Base-by-base conservation (phyloP, 2,113 vertebrate species). In the Varanus komodoensis region DNA sequence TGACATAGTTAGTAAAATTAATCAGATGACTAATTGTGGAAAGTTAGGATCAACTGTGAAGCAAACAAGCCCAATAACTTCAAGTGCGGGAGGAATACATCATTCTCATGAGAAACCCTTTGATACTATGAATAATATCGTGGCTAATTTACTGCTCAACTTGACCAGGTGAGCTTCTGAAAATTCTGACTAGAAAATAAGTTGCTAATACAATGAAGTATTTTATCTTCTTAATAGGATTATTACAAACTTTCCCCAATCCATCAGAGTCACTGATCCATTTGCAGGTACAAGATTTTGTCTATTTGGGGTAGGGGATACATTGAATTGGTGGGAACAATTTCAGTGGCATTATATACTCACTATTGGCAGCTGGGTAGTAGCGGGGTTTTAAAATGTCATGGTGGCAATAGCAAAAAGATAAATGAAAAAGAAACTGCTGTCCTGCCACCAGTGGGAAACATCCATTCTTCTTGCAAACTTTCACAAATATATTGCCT, bases 51-150 rank as follows among this genome's bases (percentile, higher is more conserved):
- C 95, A 71, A 90, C 87, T 86, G 95, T 99, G 92, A 99, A 97
- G 93, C 98, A 93, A 84, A 97, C 96, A 93, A 98, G 97, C 93
- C 91, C 98, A 32, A 52, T 99, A 86, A 98, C 98, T 67, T 99
- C 98, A 6, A 97, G 97, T 48, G 93, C 92, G 89, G 97, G 97
- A 3, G 90, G 95, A 23, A 88, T 96, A 67, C 97, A 96, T 95
- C 94, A 71, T 8, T 21, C 0, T 0, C 91, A 96, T 0, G 97
- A 98, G 94, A 99, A 98, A 89, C 98, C 99, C 0, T 99, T 99
- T 95, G 99, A 99, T 88, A 96, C 98, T 54, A 99, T 99, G 99
- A 99, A 99, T 95, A 99, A 99, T 95, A 98, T 99, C 0, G 97
- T 99, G 91, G 99, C 98, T 69, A 99, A 99, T 95, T 96, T 99